Base-by-base conservation (phyloP, 2,113 vertebrate genomes). In the Lathamus discolor region DNA sequence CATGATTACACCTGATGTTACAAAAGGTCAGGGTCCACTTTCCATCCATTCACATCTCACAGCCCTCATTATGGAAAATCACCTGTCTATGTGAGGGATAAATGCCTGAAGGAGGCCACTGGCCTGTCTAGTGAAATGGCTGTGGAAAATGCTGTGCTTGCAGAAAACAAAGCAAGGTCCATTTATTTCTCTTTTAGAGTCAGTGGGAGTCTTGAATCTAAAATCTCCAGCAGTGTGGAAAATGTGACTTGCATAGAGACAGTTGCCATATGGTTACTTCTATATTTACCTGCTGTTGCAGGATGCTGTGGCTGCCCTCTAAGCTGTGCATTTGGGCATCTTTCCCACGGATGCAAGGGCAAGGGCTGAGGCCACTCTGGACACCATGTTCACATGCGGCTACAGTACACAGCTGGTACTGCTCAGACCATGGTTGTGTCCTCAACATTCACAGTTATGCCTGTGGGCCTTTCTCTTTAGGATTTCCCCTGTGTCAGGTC, bases 141-240 rank as follows among this genome's bases (percentile, higher is more conserved):
- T 86, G 52, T 68, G 66, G 91, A 95, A 92, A 95, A 87, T 29
- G 74, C 74, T 64, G 23, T 82, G 57, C 91, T 91, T 85, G 81
- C 91, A 89, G 62, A 85, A 93, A 87, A 87, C 28, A 92, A 82
- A 87, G 54, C 62, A 89, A 89, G 77, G 66, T 87, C 83, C 69
- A 89, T 93, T 95, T 87, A 88, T 82, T 95, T 95, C 52, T 95
- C 86, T 89, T 81, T 93, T 66, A 82, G 39, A 95, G 28, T 84
- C 89, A 73, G 77, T 89, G 89, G 89, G 86, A 93, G 83, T 86
- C 89, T 76, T 68, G 81, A 78, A 87, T 87, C 86, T 93, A 92
- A 95, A 95, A 91, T 69, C 74, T 67, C 83, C 81, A 95, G 69
- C 94, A 73, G 86, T 7, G 95, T 62, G 64, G 92, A 86, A 95